A percentile compares a stretch with the other conserved stretches of the same genome.
These are phyloP conservation scores for Anguilla obscura DNA, from an alignment of 2,797 vertebrate genomes.

Conservation along the genomic window DNA sequence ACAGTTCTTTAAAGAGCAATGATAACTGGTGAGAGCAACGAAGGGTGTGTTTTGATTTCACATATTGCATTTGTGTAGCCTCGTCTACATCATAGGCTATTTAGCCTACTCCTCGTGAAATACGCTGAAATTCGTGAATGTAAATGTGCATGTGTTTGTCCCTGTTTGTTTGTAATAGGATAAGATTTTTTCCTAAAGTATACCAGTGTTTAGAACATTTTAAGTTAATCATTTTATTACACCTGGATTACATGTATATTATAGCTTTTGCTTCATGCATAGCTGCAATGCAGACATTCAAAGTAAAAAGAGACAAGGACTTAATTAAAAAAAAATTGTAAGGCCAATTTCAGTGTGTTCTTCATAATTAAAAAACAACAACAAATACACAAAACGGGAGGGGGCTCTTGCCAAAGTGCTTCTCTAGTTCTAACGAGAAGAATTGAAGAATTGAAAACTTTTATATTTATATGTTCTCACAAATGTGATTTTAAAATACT, in stretches of 20 bases:
- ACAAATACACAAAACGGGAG: neutral
- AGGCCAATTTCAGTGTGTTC: neutral
- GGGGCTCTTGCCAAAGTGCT: neutral
- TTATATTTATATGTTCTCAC: neutral
- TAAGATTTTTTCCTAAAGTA: neutral
- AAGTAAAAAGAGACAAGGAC: neutral
- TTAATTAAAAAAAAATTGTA: neutral
- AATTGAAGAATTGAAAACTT: neutral
- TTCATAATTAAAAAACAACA: neutral
- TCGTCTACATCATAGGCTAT: neutral
- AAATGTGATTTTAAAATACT: neutral
- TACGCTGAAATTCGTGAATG: neutral
- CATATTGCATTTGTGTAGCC: neutral
- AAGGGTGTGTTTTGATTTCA: neutral
- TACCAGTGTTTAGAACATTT: neutral
- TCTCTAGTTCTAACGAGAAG: neutral
- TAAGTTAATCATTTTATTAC: neutral
- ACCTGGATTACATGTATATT: neutral
- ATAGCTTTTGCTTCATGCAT: neutral
- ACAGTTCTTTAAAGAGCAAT: neutral
- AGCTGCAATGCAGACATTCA: neutral
- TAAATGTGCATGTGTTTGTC: neutral
- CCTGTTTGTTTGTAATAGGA: neutral
- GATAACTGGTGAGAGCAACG: neutral
- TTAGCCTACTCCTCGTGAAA: neutral